Evolutionary conservation across 1,140 invertebrate genomes (phyloP), one percentile per base, ranked within the genome.

Genomic region (Dryas iulia): DNA sequence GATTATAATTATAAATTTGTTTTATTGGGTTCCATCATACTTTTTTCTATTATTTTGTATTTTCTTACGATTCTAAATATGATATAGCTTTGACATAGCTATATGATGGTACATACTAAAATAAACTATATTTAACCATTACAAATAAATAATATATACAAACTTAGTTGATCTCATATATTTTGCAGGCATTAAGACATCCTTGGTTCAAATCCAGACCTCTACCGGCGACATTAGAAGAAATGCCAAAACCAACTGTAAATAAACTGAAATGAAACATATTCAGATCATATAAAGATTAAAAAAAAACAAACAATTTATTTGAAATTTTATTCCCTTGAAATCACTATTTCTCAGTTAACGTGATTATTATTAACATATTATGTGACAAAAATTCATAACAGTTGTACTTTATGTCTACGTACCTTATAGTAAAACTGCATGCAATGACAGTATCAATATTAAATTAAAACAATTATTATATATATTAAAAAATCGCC

Each of bases 131-230:
- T 8, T 4, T 18, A 11, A 3, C 18, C 12, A 59, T 31, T 31
- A 31, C 30, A 31, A 31, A 31, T 31, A 31, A 6, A 31, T 31
- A 6, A 31, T 31, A 11, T 31, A 31, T 31, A 31, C n/a, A n/a
- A n/a, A n/a, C n/a, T n/a, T n/a, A n/a, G n/a, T n/a, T n/a, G n/a
- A n/a, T n/a, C n/a, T n/a, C n/a, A n/a, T n/a, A n/a, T n/a, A n/a
- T 72, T 71, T 87, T 83, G 4, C 79, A 92, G 92, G 90, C 92
- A n/a, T 66, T 92, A 12, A 74, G 63, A 63, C 89, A 92, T 69
- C 72, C 74, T 4, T 92, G 92, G 92, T 92, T 92, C 21, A 71
- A 76, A 54, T 80, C 73, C 4, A 81, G 81, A 28, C 92, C 92
- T 0, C 52, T 73, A 1, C 90, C 91, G 21, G 81, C 86, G 0